Percentiles rank a stretch among this genome's conserved stretches.
Evolutionary conservation across 2,888 invertebrate species (phyloP).

Genomic region (Napeogenes sylphis): DNA sequence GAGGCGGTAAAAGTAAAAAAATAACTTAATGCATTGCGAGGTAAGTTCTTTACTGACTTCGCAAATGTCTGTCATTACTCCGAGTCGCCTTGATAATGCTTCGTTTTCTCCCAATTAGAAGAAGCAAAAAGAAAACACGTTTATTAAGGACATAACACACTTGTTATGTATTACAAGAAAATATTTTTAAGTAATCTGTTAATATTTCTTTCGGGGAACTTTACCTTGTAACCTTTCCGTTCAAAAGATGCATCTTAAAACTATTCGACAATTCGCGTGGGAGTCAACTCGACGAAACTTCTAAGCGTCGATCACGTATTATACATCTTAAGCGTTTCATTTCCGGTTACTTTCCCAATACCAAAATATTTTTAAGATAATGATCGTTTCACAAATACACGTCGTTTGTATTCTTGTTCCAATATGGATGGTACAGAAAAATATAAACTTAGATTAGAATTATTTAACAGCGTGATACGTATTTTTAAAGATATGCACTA

Average conservation of each 20-base stretch:
- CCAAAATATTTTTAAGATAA: constrained; percentile 8
- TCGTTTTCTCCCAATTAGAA: too few species aligned
- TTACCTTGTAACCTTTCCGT: too few species aligned
- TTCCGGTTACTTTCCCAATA: constrained; percentile 8
- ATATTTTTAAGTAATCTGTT: too few species aligned
- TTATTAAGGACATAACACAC: too few species aligned
- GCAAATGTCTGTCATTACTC: constrained; percentile 19
- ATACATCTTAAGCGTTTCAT: constrained; percentile 26
- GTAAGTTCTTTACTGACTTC: constrained; percentile 8
- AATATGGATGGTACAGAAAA: too few species aligned
- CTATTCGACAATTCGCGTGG: constrained; percentile 16
- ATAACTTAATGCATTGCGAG: constrained; percentile 4
- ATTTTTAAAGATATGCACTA: too few species aligned
- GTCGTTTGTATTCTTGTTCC: not conserved
- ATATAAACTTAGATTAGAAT: too few species aligned
- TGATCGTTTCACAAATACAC: not conserved
- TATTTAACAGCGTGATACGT: too few species aligned
- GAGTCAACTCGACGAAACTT: constrained; percentile 33
- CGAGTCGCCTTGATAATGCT: constrained; percentile 10
- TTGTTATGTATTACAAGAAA: too few species aligned
- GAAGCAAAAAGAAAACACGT: too few species aligned
- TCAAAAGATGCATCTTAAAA: not conserved
- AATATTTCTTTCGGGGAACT: too few species aligned
- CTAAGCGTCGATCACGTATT: constrained; percentile 33
- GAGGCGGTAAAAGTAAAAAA: constrained; percentile 12